A percentile compares a stretch with the other conserved stretches of the same genome.
Conservation (phyloP, 2,113 vertebrate genomes). For the Odontophorus gujanensis region DNA sequence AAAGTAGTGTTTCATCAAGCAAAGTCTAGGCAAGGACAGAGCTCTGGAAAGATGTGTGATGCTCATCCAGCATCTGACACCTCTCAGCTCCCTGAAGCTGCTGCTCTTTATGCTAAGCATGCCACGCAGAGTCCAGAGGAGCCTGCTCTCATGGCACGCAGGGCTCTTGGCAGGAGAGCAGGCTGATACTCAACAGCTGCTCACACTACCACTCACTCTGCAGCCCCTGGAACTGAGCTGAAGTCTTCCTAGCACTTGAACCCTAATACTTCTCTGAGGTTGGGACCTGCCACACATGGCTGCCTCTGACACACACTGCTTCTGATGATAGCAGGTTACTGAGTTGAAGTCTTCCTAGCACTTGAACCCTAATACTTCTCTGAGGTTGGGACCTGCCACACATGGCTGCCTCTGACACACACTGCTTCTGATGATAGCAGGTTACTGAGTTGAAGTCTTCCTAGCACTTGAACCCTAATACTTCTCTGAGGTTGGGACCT, state of each 20-base stretch:
- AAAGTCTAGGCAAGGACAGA: background rate
- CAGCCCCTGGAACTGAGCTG: background rate
- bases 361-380: too few species aligned
- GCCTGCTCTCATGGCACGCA: background rate
- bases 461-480: too few species aligned
- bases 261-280: too few species aligned
- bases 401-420: too few species aligned
- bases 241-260: background rate
- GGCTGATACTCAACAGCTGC: background rate
- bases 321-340: background rate
- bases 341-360: too few species aligned
- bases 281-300: too few species aligned
- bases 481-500: too few species aligned
- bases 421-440: background rate
- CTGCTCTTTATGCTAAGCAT: background rate
- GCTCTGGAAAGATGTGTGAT: background rate
- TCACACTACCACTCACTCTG: accelerated
- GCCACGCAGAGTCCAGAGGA: background rate
- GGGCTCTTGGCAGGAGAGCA: background rate
- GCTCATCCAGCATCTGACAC: background rate
- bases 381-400: too few species aligned
- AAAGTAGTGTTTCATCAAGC: background rate
- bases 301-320: background rate
- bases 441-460: background rate
- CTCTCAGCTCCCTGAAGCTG: background rate